Evolutionary conservation across 2,113 vertebrate species (phyloP), one percentile per base, ranked within the genome.

Genomic region (Oryzias celebensis): DNA sequence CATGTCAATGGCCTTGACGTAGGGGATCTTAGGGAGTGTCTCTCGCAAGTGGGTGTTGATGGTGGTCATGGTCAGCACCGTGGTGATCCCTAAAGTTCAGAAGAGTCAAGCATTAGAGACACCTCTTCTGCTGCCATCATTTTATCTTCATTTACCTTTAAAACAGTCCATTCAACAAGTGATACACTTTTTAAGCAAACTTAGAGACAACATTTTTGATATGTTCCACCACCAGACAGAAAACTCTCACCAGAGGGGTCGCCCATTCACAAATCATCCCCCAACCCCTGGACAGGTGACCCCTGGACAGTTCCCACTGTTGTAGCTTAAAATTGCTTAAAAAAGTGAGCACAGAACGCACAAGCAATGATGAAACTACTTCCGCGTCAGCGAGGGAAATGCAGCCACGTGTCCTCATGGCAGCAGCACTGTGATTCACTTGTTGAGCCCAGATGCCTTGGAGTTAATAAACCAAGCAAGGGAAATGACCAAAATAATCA

Each of bases 1-100:
- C 96, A 99, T 98, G 84, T 99, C 97, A 70, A 99, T 99, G 88
- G 97, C 97, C 92, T 99, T 99, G 75, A 99, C 97, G 17, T 99
- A 99, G 61, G 97, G 97, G 73, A 99, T 99, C 92, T 99, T 99
- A 74, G 97, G 97, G 50, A 99, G 95, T 17, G 97, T 99, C 88
- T 99, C 97, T 89, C 97, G 90, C 82, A 99, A 92, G 77, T 99
- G 97, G 41, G 97, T 99, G 86, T 98, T 98, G 90, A 99, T 99
- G 52, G 97, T 99, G 87, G 97, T 99, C 97, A 99, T 99, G 77
- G 97, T 99, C 58, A 99, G 96, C 80, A 99, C 97, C 58, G 97
- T 99, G 66, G 97, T 99, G 84, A 99, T 99, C 62, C 97, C 97
- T 99, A 88, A 28, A 89, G 86, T 65, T 73, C 83, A 82, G 65